Evolutionary conservation across 2,113 vertebrate genomes (phyloP).

Genomic region (Coryphaenoides rupestris): DNA sequence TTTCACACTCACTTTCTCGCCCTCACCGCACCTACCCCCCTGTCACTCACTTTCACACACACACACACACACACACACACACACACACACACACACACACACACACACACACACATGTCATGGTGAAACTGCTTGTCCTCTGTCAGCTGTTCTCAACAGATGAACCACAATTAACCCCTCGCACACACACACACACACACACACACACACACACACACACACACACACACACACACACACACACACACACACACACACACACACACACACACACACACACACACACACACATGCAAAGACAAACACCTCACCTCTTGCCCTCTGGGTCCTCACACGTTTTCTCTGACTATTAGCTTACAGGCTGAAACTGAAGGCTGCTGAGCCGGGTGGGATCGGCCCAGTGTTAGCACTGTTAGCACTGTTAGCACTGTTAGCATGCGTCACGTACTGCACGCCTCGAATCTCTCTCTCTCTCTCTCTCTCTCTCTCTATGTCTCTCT

Average conservation of each 20-base stretch:
- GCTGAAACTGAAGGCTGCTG: conserved; percentile 59
- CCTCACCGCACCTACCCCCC: not conserved
- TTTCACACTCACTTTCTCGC: conserved; percentile 41
- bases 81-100: conserved; percentile 3
- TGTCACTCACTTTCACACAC: not conserved
- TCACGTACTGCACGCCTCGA: too few relatives aligned
- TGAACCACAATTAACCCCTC: conserved; percentile 72
- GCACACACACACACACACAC: conserved; percentile 24
- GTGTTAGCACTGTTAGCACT: conserved; percentile 31
- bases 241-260: not conserved
- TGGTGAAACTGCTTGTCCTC: conserved; percentile 68
- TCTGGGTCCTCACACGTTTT: conserved; percentile 52
- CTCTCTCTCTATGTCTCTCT: too few relatives aligned
- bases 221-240: not conserved
- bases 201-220: conserved; percentile 1
- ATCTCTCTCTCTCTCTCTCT: too few relatives aligned
- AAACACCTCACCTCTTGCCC: conserved; percentile 20
- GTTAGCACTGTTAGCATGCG: too few relatives aligned
- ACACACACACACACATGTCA: conserved; percentile 49
- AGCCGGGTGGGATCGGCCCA: conserved; percentile 31
- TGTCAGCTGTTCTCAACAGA: conserved; percentile 73
- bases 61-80: conserved; percentile 2
- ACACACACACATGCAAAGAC: not conserved
- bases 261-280: conserved; percentile 6
- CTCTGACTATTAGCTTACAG: conserved; percentile 60